phyloP scores from a whole-genome alignment of 2,888 invertebrate species.

The Sinelater perroti region DNA sequence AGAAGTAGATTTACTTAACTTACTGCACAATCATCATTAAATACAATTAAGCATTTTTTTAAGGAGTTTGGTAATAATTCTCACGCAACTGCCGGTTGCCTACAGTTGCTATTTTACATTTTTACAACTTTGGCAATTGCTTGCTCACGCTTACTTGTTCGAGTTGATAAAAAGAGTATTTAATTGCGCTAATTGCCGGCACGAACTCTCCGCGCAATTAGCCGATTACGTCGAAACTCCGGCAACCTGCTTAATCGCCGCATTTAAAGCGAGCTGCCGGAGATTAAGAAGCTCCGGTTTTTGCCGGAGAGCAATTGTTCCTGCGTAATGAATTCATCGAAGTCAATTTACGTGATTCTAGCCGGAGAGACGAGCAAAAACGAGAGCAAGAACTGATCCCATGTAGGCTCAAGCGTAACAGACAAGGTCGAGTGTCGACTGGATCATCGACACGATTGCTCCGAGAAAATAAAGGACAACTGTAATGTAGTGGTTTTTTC shows the following conservation, averaged over 20 bases:
- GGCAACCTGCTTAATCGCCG: neutral
- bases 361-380: slow-evolving; percentile 35
- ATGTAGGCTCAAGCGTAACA: slow-evolving; percentile 39
- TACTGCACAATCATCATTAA: too few relatives aligned
- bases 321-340: slow-evolving; percentile 35
- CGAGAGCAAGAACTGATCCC: slow-evolving; percentile 33
- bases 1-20: too few relatives aligned
- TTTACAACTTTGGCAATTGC: too few relatives aligned
- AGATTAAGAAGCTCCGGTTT: slow-evolving; percentile 14
- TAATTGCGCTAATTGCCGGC: too few relatives aligned
- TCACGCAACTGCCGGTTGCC: too few relatives aligned
- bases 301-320: slow-evolving; percentile 29
- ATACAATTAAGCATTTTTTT: too few relatives aligned
- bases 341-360: slow-evolving; percentile 41
- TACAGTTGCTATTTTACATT: too few relatives aligned
- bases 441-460: slow-evolving; percentile 34
- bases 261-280: neutral
- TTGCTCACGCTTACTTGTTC: too few relatives aligned
- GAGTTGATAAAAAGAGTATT: too few relatives aligned
- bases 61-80: too few relatives aligned
- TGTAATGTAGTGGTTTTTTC: slow-evolving; percentile 23
- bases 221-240: neutral
- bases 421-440: slow-evolving; percentile 39
- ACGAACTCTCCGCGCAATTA: slow-evolving; percentile 2
- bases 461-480: slow-evolving; percentile 19